These are phyloP conservation scores for Colossoma macropomum DNA, from an alignment of 2,113 vertebrate species.

Conservation along the genomic window DNA sequence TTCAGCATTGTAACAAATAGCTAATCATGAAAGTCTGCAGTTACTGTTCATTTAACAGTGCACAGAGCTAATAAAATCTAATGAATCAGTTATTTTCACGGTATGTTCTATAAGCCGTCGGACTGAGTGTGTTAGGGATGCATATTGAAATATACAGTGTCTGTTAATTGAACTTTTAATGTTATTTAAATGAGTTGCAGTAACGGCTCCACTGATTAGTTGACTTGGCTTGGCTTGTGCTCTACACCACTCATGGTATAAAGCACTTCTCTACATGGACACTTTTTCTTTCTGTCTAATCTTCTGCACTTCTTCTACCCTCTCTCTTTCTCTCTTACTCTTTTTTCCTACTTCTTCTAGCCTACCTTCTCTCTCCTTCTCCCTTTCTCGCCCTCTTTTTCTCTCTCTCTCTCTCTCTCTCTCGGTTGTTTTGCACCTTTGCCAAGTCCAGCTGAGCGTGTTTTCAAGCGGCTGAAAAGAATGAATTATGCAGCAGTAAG, in stretches of 20 bases:
- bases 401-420: slow-evolving; percentile 50
- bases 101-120: not conserved
- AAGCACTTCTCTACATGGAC: slow-evolving; percentile 4
- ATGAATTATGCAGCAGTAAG: slow-evolving; percentile 94
- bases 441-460: slow-evolving; percentile 92
- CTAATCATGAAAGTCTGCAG: no score
- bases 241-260: not conserved
- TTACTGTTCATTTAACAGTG: no score
- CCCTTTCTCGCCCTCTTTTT: not conserved
- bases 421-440: slow-evolving; percentile 82
- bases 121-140: not conserved
- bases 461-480: slow-evolving; percentile 93
- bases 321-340: slow-evolving; percentile 23
- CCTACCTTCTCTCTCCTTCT: not conserved
- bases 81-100: no score
- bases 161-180: not conserved
- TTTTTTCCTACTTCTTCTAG: no score
- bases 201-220: not conserved
- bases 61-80: no score
- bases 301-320: no score
- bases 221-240: not conserved
- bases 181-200: not conserved
- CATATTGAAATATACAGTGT: not conserved
- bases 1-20: no score
- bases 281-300: no score